A percentile compares a stretch with the other conserved stretches of the same genome.
phyloP scores from a whole-genome alignment of 2,113 vertebrate species.

The Crotalus horridus region DNA sequence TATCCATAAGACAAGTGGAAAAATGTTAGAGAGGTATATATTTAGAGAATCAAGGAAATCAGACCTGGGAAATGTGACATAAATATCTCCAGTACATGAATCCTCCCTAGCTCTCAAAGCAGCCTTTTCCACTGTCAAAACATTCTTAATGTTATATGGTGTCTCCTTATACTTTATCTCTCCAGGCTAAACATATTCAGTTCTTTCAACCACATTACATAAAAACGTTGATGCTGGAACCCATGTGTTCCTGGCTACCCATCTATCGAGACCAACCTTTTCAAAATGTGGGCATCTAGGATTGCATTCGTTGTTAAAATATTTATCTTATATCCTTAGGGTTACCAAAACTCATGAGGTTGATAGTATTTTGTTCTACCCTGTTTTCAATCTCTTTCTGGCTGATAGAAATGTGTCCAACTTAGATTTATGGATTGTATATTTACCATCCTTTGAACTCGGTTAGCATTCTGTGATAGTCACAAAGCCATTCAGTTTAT shows the following conservation, averaged over 20 bases:
- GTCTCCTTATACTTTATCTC: not conserved
- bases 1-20: not conserved
- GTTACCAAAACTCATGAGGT: not conserved
- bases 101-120: not conserved
- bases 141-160: not conserved
- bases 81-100: not conserved
- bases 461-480: not conserved
- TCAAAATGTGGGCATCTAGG: not conserved
- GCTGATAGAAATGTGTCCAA: not conserved
- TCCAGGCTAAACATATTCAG: not conserved
- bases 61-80: not conserved
- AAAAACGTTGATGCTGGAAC: not conserved
- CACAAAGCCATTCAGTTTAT: constrained; percentile 1
- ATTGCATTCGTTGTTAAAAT: not conserved
- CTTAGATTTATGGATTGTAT: not conserved
- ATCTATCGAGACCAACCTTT: not conserved
- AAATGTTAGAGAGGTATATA: not conserved
- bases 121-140: not conserved
- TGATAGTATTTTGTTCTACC: not conserved
- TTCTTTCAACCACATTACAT: not conserved
- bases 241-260: not conserved
- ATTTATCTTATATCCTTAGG: not conserved
- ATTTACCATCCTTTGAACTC: not conserved
- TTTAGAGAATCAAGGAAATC: not conserved
- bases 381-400: not conserved